Evolutionary conservation across 2,888 invertebrate species (phyloP), one percentile per base, ranked within the genome.

Genomic region (Drosophila tanythrix): DNA sequence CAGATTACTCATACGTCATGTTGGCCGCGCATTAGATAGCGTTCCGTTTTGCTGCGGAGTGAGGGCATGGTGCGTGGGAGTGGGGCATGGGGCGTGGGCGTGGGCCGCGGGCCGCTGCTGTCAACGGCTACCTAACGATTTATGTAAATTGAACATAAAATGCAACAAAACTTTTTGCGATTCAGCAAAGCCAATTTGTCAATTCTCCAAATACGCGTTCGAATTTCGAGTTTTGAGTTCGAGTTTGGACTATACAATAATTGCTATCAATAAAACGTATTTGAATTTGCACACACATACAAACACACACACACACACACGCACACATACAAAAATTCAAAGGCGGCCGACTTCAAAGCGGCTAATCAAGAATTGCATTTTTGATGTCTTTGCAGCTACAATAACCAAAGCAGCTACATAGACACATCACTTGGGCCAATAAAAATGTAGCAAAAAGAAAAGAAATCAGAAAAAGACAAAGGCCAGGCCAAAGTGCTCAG

Each of bases 1-100:
- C 83, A 75, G 83, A 83, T 83, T 89, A 87, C 89, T 89, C 84
- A 78, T 83, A 87, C 70, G 74, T 68, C 76, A 80, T 70, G 80
- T 76, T 38, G 79, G 21, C 64, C 61, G 53, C 29, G 10, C 56
- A 63, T 25, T 65, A 48, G 53, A 55, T 63, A 36, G 33, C 43
- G 38, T 38, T n/a, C 18, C 33, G 46, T 46, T 50, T 29, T 29
- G 51, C 50, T 18, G 5, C 18, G 15, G 21, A 43, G 21, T 18
- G 8, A 18, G 38, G 38, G 38, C 18, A 38, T 3, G 21, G 43
- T 21, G 43, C 18, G 27, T 25, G 48, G 48, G 21, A n/a, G 29
- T 48, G 80, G 50, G 81, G 83, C 25, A 35, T 53, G 80, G 46
- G 81, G 81, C 83, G 81, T 67, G 76, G 21, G 21, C 21, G 29